These are phyloP conservation scores for Galaxea fascicularis DNA, from an alignment of 92 coral and sea anemone species.

Conservation along the genomic window DNA sequence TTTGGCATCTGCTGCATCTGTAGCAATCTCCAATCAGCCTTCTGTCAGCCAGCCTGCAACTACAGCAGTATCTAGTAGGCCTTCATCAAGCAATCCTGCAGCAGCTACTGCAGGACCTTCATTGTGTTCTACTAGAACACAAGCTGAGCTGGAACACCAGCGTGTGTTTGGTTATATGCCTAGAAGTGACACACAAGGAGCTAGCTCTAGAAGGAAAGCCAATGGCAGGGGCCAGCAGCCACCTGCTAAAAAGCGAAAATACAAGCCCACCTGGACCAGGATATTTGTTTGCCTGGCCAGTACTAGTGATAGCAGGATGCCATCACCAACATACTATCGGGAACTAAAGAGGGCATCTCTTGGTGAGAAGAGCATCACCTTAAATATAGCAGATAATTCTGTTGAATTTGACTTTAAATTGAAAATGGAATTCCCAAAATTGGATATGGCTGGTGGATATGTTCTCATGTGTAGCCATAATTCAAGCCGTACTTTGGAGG, in stretches of 20 bases:
- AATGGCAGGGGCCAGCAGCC: slow-evolving; percentile 30
- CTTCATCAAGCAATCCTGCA: not conserved
- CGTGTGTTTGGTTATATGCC: slow-evolving; percentile 35
- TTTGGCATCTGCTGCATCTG: slow-evolving; percentile 15
- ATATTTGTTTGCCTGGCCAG: slow-evolving; percentile 65
- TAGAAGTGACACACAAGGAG: slow-evolving; percentile 20
- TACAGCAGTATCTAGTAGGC: slow-evolving; percentile 1
- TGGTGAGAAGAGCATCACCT: slow-evolving; percentile 58
- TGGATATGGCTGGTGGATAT: slow-evolving; percentile 66
- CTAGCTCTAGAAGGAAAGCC: slow-evolving; percentile 26
- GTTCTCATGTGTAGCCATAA: slow-evolving; percentile 36
- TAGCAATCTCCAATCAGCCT: slow-evolving; percentile 31
- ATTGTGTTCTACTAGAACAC: slow-evolving; percentile 23
- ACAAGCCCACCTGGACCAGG: slow-evolving; percentile 62
- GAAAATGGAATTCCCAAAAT: slow-evolving; percentile 47
- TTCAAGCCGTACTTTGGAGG: slow-evolving; percentile 41
- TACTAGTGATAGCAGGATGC: slow-evolving; percentile 38
- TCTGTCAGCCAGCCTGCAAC: not conserved
- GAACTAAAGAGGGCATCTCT: slow-evolving; percentile 55
- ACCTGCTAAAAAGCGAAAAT: slow-evolving; percentile 37
- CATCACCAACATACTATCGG: slow-evolving; percentile 16
- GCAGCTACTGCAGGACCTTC: not conserved
- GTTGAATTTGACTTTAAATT: slow-evolving; percentile 35
- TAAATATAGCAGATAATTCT: slow-evolving; percentile 25
- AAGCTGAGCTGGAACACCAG: slow-evolving; percentile 37